phyloP scores from a whole-genome alignment of 2,113 vertebrate genomes.

The Vanacampus margaritifer region DNA sequence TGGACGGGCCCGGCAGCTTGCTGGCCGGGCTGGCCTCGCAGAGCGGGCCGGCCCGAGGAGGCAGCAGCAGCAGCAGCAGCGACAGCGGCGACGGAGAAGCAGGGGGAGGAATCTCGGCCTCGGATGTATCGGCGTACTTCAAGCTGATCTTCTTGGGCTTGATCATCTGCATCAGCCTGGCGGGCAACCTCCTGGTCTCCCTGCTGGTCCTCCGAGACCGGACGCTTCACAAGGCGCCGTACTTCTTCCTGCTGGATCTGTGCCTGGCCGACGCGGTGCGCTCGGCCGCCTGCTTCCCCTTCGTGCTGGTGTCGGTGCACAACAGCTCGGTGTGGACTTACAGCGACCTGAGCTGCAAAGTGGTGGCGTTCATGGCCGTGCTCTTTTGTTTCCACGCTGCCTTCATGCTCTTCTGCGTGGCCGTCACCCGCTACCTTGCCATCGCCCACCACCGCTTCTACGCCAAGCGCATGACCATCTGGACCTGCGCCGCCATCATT shows the following conservation, averaged over 20 bases:
- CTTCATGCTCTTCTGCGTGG: slow-evolving; percentile 94
- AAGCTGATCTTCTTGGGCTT: slow-evolving; percentile 87
- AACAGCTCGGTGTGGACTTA: slow-evolving; percentile 90
- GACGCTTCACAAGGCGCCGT: slow-evolving; percentile 88
- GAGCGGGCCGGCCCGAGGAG: slow-evolving; percentile 70
- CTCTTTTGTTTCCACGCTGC: slow-evolving; percentile 92
- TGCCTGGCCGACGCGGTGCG: slow-evolving; percentile 90
- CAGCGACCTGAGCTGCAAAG: slow-evolving; percentile 89
- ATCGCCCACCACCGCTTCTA: slow-evolving; percentile 94
- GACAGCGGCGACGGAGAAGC: slow-evolving; percentile 8
- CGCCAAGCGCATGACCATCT: slow-evolving; percentile 92
- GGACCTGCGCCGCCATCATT: slow-evolving; percentile 89
- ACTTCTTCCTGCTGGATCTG: slow-evolving; percentile 91
- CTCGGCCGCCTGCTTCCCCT: slow-evolving; percentile 90
- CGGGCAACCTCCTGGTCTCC: slow-evolving; percentile 85
- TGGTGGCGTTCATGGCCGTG: slow-evolving; percentile 92
- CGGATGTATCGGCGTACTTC: slow-evolving; percentile 81
- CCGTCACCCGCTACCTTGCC: slow-evolving; percentile 91
- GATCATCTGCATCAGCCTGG: slow-evolving; percentile 90
- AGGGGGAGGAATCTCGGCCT: slow-evolving; percentile 64
- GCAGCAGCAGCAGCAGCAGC: slow-evolving; percentile 34
- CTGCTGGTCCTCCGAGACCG: slow-evolving; percentile 86
- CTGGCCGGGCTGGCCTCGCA: slow-evolving; percentile 75
- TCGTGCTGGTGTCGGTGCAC: slow-evolving; percentile 87
- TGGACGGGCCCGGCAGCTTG: slow-evolving; percentile 75